A percentile compares a stretch with the other conserved stretches of the same genome.
These are phyloP conservation scores for Spongilla lacustris DNA, from an alignment of 37 sponge, comb jelly and placozoan species.

Conservation along the genomic window DNA sequence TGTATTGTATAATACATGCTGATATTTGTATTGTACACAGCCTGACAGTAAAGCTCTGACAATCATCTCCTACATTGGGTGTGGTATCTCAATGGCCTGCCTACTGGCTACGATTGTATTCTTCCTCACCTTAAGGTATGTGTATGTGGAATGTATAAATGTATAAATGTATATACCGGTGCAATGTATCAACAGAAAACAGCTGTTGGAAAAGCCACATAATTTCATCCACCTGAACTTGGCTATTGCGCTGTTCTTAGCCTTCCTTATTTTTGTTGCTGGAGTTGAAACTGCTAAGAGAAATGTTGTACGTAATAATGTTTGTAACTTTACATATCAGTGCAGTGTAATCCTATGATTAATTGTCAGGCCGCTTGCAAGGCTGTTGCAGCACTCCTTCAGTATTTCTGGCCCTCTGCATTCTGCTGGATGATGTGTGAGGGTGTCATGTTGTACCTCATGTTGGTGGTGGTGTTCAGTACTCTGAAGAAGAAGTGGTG, in stretches of 20 bases:
- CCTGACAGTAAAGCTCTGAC: slow-evolving; percentile 30
- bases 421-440: slow-evolving; percentile 55
- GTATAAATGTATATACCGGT: too few species aligned
- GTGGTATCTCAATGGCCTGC: slow-evolving; percentile 57
- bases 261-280: slow-evolving; percentile 44
- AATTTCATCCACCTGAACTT: slow-evolving; percentile 74
- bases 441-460: slow-evolving; percentile 38
- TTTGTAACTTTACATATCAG: neutral
- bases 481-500: slow-evolving; percentile 19
- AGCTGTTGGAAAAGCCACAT: slow-evolving; percentile 35
- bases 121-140: slow-evolving; percentile 49
- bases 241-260: slow-evolving; percentile 48
- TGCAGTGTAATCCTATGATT: neutral
- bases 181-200: slow-evolving; percentile 24
- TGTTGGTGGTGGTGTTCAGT: slow-evolving; percentile 41
- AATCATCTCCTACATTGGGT: slow-evolving; percentile 65
- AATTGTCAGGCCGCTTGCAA: slow-evolving; percentile 24
- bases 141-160: neutral
- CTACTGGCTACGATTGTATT: slow-evolving; percentile 49
- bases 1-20: too few species aligned
- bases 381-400: slow-evolving; percentile 27
- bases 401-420: slow-evolving; percentile 44
- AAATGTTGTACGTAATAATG: neutral
- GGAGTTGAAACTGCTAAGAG: slow-evolving; percentile 31
- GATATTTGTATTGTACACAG: neutral